Evolutionary conservation across 2,888 invertebrate species (phyloP), one percentile per base, ranked within the genome.

Genomic region (Morpho deidamia): DNA sequence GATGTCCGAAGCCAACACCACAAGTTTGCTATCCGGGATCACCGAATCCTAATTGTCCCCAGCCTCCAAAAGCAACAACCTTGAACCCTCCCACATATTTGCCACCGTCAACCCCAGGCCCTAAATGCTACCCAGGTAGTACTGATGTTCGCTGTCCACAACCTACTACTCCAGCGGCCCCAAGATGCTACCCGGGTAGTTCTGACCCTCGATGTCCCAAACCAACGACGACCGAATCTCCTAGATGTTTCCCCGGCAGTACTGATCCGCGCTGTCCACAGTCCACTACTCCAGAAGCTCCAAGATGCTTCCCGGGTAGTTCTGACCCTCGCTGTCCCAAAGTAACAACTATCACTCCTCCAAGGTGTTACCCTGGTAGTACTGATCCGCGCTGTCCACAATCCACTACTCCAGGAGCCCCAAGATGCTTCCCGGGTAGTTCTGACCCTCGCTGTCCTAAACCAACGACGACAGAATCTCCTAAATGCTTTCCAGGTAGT

Each of bases 111-210:
- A 60, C 68, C 69, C 0, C 72, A 62, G 3, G 72, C 42, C 69
- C 71, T 3, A 66, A 59, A 8, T 79, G 79, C 46, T 75, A 68
- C 57, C 78, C 79, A 0, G 80, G 80, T 0, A 62, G 64, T 12
- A 62, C 41, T 1, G 77, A 77, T 54, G 69, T 77, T 14, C 62
- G 76, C 44, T 74, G 70, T 51, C 68, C 67, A 9, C 51, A 63
- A 61, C 72, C 58, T 11, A 70, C 71, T 0, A 66, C 70, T 0
- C 61, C 62, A n/a, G n/a, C n/a, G 54, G n/a, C 59, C 61, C 68
- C 81, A 68, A 56, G 75, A 69, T 65, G 72, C 52, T 62, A 62
- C 55, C 77, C 78, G n/a, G 83, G 83, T 7, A 76, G 78, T 7
- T 64, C 40, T 0, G 81, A 86, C 58, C 74, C 76, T 0, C 58